Conservation (phyloP, 2,113 vertebrate species). For the Syngnathus typhle region DNA sequence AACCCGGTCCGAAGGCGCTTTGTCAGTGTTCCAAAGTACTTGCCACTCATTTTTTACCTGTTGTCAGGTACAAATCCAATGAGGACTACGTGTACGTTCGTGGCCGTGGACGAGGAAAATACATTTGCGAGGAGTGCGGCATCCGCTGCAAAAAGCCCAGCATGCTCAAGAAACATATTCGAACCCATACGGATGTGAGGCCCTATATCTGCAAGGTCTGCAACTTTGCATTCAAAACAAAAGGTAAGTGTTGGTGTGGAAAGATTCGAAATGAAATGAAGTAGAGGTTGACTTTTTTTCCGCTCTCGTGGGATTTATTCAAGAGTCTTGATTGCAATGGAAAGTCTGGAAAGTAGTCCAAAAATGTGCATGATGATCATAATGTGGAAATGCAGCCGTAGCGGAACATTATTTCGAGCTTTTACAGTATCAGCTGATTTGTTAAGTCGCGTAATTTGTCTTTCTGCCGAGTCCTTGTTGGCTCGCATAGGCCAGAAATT, state of each 20-base stretch:
- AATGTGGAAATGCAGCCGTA: conserved; percentile 11
- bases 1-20: not conserved
- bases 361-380: not conserved
- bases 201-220: conserved; percentile 96
- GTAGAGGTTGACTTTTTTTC: too few relatives aligned
- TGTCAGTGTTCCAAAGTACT: not conserved
- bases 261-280: not conserved
- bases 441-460: not conserved
- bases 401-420: conserved; percentile 11
- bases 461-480: not conserved
- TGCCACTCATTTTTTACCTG: not conserved
- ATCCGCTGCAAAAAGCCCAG: conserved; percentile 99
- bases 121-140: conserved; percentile 98
- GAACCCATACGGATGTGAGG: conserved; percentile 93
- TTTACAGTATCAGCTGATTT: not conserved
- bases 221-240: conserved; percentile 99
- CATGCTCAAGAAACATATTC: conserved; percentile 99
- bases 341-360: not conserved
- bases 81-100: conserved; percentile 98
- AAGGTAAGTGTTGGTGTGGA: conserved; percentile 72
- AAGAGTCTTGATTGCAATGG: not conserved
- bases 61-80: conserved; percentile 90
- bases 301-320: not conserved
- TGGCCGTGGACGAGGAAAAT: conserved; percentile 94
- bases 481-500: not conserved